Evolutionary conservation across 2,797 vertebrate species (phyloP).

Genomic region (Sandelia bainsii): DNA sequence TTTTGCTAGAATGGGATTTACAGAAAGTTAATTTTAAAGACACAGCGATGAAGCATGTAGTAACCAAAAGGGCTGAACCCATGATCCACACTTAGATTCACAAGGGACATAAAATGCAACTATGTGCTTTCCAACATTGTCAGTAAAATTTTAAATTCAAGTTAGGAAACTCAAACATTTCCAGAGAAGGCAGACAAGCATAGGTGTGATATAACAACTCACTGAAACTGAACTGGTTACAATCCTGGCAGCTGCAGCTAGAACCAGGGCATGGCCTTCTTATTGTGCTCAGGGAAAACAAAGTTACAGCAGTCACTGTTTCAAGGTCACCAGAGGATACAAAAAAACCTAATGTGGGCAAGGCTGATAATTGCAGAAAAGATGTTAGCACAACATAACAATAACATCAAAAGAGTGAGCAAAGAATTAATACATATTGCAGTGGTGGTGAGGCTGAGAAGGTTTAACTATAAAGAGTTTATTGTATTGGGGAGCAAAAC

Average conservation of each 20-base stretch:
- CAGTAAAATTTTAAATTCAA: not conserved
- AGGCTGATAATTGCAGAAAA: conserved; percentile 13
- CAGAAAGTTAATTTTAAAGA: conserved; percentile 2
- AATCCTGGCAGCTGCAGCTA: conserved; percentile 16
- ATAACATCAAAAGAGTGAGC: not conserved
- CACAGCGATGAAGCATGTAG: too few species aligned
- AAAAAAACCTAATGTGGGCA: conserved; percentile 19
- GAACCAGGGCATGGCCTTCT: conserved; percentile 23
- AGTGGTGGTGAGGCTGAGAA: not conserved
- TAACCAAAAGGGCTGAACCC: not conserved
- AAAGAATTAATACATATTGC: not conserved
- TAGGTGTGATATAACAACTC: conserved; percentile 4
- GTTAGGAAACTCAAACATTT: not conserved
- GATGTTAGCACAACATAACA: not conserved
- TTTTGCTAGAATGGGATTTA: not conserved
- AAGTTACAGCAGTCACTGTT: conserved; percentile 31
- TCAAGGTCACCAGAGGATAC: conserved; percentile 33
- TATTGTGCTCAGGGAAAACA: conserved; percentile 6
- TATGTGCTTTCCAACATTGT: not conserved
- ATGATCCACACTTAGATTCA: not conserved
- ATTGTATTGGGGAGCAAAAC: not conserved
- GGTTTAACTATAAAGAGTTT: not conserved
- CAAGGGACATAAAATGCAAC: conserved; percentile 19
- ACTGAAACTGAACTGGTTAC: not conserved
- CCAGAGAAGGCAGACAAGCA: too few species aligned